Evolutionary conservation across 2,113 vertebrate genomes (phyloP).

Genomic region (Cichladusa arquata): DNA sequence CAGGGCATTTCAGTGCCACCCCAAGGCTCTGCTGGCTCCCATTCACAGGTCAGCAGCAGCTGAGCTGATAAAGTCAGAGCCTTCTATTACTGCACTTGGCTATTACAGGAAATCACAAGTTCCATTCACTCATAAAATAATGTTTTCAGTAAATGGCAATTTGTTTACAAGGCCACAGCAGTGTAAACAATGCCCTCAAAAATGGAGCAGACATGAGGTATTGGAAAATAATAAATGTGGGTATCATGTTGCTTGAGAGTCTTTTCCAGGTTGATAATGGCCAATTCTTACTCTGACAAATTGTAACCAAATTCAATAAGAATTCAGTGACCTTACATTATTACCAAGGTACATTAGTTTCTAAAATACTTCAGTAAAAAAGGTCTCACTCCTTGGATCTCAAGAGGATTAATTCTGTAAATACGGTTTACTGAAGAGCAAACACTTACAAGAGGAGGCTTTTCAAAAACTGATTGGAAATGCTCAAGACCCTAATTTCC

Average conservation of each 20-base stretch:
- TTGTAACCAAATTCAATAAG: neutral
- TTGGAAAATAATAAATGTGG: neutral
- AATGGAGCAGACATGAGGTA: neutral
- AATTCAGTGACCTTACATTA: neutral
- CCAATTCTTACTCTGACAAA: neutral
- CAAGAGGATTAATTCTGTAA: neutral
- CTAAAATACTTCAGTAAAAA: slow-evolving; percentile 6
- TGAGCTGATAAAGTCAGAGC: neutral
- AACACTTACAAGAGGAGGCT: neutral
- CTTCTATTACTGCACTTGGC: neutral
- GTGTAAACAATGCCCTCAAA: neutral
- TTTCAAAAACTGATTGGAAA: neutral
- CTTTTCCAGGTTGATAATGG: neutral
- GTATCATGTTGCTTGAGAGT: neutral
- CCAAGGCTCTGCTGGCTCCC: neutral
- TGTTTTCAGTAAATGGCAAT: slow-evolving; percentile 14
- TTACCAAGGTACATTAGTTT: neutral
- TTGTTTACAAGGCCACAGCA: neutral
- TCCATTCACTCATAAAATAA: slow-evolving; percentile 32
- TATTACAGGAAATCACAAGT: neutral
- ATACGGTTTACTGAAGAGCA: neutral
- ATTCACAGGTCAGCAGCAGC: rapidly evolving
- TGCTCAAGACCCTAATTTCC: neutral
- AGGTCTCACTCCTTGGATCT: slow-evolving; percentile 14
- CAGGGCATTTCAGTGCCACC: neutral